Evolutionary conservation across 2,888 invertebrate species (phyloP), one percentile per base, ranked within the genome.

Genomic region (Drosophila macrospina): DNA sequence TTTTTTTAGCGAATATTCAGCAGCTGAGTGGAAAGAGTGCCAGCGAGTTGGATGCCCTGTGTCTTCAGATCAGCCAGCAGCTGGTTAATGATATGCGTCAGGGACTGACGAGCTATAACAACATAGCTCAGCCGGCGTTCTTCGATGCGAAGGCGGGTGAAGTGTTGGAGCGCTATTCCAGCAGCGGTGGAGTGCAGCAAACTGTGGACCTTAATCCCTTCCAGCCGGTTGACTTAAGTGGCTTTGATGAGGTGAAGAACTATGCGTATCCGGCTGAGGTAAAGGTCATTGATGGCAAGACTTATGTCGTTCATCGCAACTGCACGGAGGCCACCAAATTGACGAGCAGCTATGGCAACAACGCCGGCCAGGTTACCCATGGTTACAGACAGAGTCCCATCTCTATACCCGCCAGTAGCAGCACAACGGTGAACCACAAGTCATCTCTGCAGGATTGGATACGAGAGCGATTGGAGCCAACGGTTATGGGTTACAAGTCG

Each of bases 231-330:
- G 90, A 90, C 57, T 61, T 91, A 11, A 86, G 87, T 41, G 86
- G 82, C 4, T 91, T 84, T 4, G 91, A 92, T 70, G 87, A 90
- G 56, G 89, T 91, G 4, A 86, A 86, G 39, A 91, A 91, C 65
- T 86, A 86, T 51, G 89, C 89, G 4, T 91, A 88, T 56, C 92
- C 92, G 2, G 81, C 91, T 1, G 91, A 91, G 57, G 89, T 91
- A 0, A 91, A 91, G 60, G 89, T 91, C 3, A 80, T 92, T 42
- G 84, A 90, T 63, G 92, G 92, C 28, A 90, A 91, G 55, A 90
- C 91, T 0, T 90, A 88, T 64, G 78, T 91, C n/a, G 91, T 91
- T 8, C 91, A 90, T 55, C 89, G 91, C 50, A 92, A 92, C 63
- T 90, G 86, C 37, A 91, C 92, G 0, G 91, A 91, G 26, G 89